Evolutionary conservation across 2,113 vertebrate genomes (phyloP), one percentile per base, ranked within the genome.

Genomic region (Chamaetylas fuelleborni): DNA sequence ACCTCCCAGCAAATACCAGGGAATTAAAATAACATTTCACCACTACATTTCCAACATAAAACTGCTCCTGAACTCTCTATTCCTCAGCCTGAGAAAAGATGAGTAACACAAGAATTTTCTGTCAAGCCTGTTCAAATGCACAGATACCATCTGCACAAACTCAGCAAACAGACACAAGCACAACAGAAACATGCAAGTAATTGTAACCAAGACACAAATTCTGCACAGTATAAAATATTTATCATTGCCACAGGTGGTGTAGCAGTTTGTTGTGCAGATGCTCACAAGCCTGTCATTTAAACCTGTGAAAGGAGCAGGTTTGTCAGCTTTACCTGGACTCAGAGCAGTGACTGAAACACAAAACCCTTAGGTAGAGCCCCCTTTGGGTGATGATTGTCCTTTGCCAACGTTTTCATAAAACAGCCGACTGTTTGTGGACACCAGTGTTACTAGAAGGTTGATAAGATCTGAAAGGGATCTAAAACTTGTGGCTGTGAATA

Each of bases 201-300:
- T 74, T 60, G 69, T 69, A 94, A 80, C 66, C 67, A 71, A 69
- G 76, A 67, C 64, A 64, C 69, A 80, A 70, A 82, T 81, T 91
- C 84, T 86, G 76, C 88, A 70, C 47, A 56, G 31, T n/a, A 72
- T 88, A 80, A 96, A 96, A 94, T 86, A 94, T 95, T 96, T 91
- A 95, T 86, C 67, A 36, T 51, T 0, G 1, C 71, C 85, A 92
- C 88, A 80, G 94, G 81, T 95, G 78, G 83, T 80, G 79, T 24
- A 94, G 53, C 86, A 92, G 92, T 91, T 95, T 78, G 54, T 29
- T 71, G 65, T 90, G 86, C 81, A 95, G 94, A 77, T 87, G 82
- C 79, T 90, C 14, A n/a, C 50, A 82, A 34, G 43, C 14, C 71
- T 53, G 22, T 28, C 58, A 69, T 33, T 48, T 58, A 60, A 85